phyloP scores from a whole-genome alignment of 1,140 invertebrate genomes.

The Temnothorax nylanderi region DNA sequence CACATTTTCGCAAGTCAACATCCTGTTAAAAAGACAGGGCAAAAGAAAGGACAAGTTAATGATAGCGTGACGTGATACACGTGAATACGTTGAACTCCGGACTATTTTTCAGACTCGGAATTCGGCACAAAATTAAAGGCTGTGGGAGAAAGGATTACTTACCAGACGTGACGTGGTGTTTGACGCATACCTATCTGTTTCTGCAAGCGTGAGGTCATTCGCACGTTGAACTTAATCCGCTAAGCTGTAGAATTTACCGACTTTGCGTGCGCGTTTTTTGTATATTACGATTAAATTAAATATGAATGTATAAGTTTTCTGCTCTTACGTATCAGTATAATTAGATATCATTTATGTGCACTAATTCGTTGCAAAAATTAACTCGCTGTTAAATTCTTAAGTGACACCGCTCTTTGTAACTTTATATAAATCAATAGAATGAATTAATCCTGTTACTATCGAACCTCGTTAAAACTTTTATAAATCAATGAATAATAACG shows the following conservation, averaged over 20 bases:
- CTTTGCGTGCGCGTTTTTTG: not conserved
- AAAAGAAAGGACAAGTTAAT: constrained; percentile 39
- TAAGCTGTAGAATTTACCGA: not conserved
- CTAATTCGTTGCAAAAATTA: not conserved
- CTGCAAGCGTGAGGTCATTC: not conserved
- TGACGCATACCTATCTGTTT: constrained; percentile 14
- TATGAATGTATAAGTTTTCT: not conserved
- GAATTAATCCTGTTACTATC: not conserved
- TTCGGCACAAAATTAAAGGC: constrained; percentile 42
- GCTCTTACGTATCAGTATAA: not conserved
- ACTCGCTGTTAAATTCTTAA: not conserved
- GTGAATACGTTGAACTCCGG: not conserved
- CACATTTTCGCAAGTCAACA: constrained; percentile 12
- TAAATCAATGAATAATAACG: not conserved
- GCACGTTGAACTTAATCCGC: not conserved
- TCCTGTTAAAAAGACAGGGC: not conserved
- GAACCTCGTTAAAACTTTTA: not conserved
- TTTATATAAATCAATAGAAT: not conserved
- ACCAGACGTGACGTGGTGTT: not conserved
- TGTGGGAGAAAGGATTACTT: constrained; percentile 48
- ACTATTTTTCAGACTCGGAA: constrained; percentile 19
- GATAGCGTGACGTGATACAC: constrained; percentile 2
- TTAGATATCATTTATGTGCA: not conserved
- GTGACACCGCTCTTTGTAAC: not conserved
- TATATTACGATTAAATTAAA: not conserved